Evolutionary conservation across 2,797 vertebrate genomes (phyloP), one percentile per base, ranked within the genome.

Genomic region (Melanotaenia parkinsoni): DNA sequence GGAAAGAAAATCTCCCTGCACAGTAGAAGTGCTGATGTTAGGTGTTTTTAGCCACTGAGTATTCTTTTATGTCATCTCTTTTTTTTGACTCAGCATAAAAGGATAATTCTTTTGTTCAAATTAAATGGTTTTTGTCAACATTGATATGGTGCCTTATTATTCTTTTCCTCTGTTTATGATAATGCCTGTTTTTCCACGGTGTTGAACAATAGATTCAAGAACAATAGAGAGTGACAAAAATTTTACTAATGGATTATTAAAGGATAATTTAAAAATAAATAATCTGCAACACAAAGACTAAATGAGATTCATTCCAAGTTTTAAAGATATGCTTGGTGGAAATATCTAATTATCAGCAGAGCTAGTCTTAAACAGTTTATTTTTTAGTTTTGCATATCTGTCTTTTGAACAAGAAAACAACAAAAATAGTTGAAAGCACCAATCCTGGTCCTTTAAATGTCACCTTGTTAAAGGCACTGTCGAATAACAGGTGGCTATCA

Each of bases 401-500:
- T 50, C 30, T 43, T 12, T 6, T 35, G 3, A 50, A 20, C 24
- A n/a, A 58, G 18, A 45, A 24, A 38, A 38, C 35, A 43, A 18
- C 37, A 35, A 20, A 30, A 70, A 64, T 65, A 26, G 0, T 60
- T 40, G 58, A 74, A 65, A 68, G 66, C 62, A 14, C 65, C 67
- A 56, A 73, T 73, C 57, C 83, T 54, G 35, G 14, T 70, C 26
- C 50, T 73, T 57, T 64, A 63, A 70, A 85, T 86, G 67, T 72
- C 61, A 40, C 61, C 79, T 77, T 69, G 79, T 72, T 80, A 62
- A 69, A 80, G 80, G 79, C 65, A 73, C 50, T 47, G 63, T 80
- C 81, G 81, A 83, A 93, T 94, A 95, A 94, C 92, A 95, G 94
- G 94, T 94, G 93, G 92, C 74, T 75, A 89, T 86, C 58, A 35